Evolutionary conservation across 2,113 vertebrate genomes (phyloP).

Genomic region (Entelurus aequoreus): DNA sequence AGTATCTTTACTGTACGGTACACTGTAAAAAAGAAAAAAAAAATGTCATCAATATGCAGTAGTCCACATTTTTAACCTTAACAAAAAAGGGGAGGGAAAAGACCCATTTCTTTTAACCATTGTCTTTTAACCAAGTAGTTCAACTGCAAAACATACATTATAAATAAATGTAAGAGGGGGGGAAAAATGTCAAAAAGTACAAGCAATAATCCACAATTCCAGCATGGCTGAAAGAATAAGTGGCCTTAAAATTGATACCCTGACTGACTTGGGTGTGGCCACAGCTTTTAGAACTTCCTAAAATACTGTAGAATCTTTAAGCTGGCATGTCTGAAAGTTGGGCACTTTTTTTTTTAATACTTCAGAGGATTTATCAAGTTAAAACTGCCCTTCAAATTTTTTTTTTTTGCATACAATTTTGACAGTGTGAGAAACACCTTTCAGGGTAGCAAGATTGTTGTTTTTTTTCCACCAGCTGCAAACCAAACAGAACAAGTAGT

Average conservation of each 20-base stretch:
- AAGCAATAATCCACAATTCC: constrained; percentile 68
- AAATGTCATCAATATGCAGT: constrained; percentile 62
- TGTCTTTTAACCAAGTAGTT: constrained; percentile 25
- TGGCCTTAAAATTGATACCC: constrained; percentile 51
- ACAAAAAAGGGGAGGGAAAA: constrained; percentile 29
- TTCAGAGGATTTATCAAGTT: constrained; percentile 59
- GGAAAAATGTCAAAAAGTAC: constrained; percentile 42
- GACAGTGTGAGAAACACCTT: neutral
- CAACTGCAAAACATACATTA: constrained; percentile 74
- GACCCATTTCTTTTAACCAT: too few species aligned
- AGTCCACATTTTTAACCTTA: constrained; percentile 60
- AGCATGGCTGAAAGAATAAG: constrained; percentile 73
- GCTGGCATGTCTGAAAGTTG: constrained; percentile 37
- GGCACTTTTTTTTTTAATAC: constrained; percentile 48
- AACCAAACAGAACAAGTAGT: constrained; percentile 39
- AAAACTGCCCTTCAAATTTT: constrained; percentile 65
- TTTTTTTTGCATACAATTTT: constrained; percentile 28
- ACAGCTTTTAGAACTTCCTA: constrained; percentile 54
- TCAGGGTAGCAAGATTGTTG: constrained; percentile 25
- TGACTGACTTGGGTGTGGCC: constrained; percentile 47
- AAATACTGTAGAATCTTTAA: constrained; percentile 57
- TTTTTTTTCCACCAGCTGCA: constrained; percentile 29
- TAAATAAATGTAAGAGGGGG: constrained; percentile 70
- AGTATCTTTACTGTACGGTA: constrained; percentile 65
- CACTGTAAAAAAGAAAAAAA: constrained; percentile 55